Base-by-base conservation (phyloP, 2,113 vertebrate genomes). In the Caranx melampygus region DNA sequence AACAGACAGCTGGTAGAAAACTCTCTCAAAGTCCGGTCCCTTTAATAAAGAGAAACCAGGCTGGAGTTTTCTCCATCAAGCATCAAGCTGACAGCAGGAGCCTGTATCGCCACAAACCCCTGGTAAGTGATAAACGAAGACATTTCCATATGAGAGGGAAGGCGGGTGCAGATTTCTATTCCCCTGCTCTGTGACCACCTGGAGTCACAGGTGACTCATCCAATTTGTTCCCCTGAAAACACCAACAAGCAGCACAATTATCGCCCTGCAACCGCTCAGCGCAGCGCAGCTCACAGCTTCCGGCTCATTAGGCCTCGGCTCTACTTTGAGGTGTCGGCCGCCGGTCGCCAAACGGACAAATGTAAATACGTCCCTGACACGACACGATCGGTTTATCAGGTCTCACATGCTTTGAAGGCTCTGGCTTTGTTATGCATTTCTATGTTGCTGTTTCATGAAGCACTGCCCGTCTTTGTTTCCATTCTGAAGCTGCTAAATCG, bases 131-230 rank as follows among this genome's bases (percentile, higher is more conserved):
- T 21, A 31, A 31, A 70, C 45, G 44, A 40, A 67, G 9, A 47
- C 45, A 49, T 79, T 75, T 75, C 61, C 20, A 72, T 35, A 33
- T 20, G 13, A 64, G 62, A 44, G 33, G 7, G 21, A 31, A 14
- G 16, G 51, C 20, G 47, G 69, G 70, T 45, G 64, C 58, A 15
- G n/a, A n/a, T 75, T 26, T 78, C 9, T 26, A 14, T 12, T 21
- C 52, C 52, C n/a, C 9, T 6, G 51, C 51, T 21, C n/a, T 21
- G 65, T 18, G 57, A 61, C n/a, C 47, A 26, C 45, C 2, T 4
- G 2, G 13, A 21, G 21, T 16, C 59, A 18, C 40, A 35, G 44
- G 45, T 52, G 75, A 61, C 11, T 55, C 79, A 65, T 69, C 11
- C 40, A 3, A 59, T 78, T 40, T 61, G 20, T 42, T 5, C 45